Conservation (phyloP, 2,113 vertebrate genomes). For the Carassius carassius region DNA sequence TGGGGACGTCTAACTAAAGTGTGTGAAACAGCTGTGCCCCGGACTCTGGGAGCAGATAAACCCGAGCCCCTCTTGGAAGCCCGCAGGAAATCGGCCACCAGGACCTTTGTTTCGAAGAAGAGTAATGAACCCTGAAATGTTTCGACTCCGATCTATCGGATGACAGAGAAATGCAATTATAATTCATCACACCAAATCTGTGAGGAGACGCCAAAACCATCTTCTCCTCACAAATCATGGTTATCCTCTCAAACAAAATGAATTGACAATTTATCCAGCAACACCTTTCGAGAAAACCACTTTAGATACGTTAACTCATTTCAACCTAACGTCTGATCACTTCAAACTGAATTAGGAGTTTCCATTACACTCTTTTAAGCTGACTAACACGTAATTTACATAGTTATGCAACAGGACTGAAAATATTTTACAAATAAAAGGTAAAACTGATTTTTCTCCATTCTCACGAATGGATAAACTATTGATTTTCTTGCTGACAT, state of each 20-base stretch:
- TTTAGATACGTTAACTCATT: background rate
- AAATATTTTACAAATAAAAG: background rate
- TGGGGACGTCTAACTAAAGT: constrained; percentile 17
- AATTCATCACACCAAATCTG: background rate
- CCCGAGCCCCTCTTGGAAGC: constrained; percentile 29
- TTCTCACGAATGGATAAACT: too few species aligned
- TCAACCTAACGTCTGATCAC: background rate
- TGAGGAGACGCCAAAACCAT: background rate
- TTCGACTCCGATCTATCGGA: background rate
- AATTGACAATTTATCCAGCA: background rate
- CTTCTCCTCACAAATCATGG: background rate
- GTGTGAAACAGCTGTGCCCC: constrained; percentile 39
- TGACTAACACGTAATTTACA: too few species aligned
- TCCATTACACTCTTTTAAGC: too few species aligned
- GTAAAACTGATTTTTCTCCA: background rate
- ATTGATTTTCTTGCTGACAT: background rate
- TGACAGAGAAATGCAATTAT: background rate
- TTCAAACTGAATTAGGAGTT: background rate
- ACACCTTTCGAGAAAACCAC: background rate
- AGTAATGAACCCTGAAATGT: background rate
- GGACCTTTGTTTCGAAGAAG: constrained; percentile 26
- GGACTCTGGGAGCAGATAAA: constrained; percentile 14
- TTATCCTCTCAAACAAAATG: background rate
- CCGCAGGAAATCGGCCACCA: constrained; percentile 5
- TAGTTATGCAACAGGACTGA: too few species aligned